Evolutionary conservation across 2,888 invertebrate species (phyloP).

Genomic region (Polyploca ridens): DNA sequence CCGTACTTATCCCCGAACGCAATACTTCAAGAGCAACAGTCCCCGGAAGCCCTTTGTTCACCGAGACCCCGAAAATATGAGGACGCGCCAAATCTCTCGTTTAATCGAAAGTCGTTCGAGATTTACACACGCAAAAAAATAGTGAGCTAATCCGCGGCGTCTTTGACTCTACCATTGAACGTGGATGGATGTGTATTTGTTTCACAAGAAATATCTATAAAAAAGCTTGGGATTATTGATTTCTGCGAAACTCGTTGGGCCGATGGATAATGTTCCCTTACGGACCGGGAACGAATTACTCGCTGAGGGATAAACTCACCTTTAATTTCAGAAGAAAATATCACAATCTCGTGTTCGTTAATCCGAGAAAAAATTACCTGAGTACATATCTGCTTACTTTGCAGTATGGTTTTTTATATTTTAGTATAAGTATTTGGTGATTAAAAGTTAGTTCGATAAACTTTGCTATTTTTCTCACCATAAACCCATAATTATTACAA

Average conservation of each 20-base stretch:
- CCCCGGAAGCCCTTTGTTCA: constrained; percentile 78
- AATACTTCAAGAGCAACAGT: constrained; percentile 60
- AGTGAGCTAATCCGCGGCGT: constrained; percentile 76
- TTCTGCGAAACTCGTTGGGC: constrained; percentile 73
- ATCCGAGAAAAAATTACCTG: constrained; percentile 70
- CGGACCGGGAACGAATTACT: constrained; percentile 77
- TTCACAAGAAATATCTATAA: constrained; percentile 71
- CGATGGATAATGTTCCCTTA: constrained; percentile 76
- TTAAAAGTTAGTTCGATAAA: not conserved
- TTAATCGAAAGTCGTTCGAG: constrained; percentile 75
- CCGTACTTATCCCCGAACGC: constrained; percentile 63
- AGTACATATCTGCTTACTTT: constrained; percentile 39
- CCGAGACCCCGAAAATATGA: constrained; percentile 58
- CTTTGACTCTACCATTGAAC: constrained; percentile 69
- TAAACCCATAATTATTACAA: too few relatives aligned
- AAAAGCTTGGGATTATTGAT: constrained; percentile 79
- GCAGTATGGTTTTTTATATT: constrained; percentile 15
- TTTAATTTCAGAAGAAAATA: constrained; percentile 71
- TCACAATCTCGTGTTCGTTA: constrained; percentile 60
- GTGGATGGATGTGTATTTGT: constrained; percentile 69
- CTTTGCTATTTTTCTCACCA: not conserved
- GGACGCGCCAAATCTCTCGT: constrained; percentile 73
- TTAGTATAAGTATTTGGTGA: constrained; percentile 1
- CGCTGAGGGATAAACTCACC: constrained; percentile 78
- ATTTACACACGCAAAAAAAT: constrained; percentile 71